Evolutionary conservation across 2,113 vertebrate species (phyloP).

Genomic region (human): GRCh38 chr3:83412001-83412500

Average conservation of each 20-base stretch:
- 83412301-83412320: background rate
- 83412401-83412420: background rate
- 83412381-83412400: background rate
- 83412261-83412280: conserved; percentile 34
- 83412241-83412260: conserved; percentile 39
- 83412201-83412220: background rate
- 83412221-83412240: conserved; percentile 39
- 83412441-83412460: background rate
- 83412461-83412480: background rate
- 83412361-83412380: conserved; percentile 38
- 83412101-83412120: conserved; percentile 23
- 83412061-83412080: conserved; percentile 71
- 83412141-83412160: conserved; percentile 61
- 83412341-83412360: background rate
- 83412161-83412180: conserved; percentile 13
- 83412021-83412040: conserved; percentile 57
- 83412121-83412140: conserved; percentile 66
- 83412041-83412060: conserved; percentile 69
- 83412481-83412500: background rate
- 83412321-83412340: background rate
- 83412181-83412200: conserved; percentile 41
- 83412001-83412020: conserved; percentile 67
- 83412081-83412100: conserved; percentile 64
- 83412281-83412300: conserved; percentile 11
- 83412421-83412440: background rate